Percentiles rank a stretch among this genome's conserved stretches.
Conservation (phyloP, 2,888 invertebrate species). For the Steinernema hermaphroditum region DNA sequence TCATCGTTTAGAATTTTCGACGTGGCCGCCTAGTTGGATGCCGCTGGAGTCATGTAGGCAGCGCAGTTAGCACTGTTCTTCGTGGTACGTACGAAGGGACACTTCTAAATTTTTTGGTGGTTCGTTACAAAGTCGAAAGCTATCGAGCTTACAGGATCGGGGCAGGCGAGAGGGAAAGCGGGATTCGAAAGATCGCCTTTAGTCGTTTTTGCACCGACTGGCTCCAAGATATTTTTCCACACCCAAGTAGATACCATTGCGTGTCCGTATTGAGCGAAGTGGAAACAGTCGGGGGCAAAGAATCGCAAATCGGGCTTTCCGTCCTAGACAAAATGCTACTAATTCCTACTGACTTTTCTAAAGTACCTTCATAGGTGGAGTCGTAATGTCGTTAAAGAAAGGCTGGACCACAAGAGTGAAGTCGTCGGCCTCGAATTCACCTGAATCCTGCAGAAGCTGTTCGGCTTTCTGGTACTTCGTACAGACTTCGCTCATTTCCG, state of each 20-base stretch:
- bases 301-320: constrained; percentile 45
- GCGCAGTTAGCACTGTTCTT: constrained; percentile 50
- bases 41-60: constrained; percentile 47
- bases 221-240: constrained; percentile 59
- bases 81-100: constrained; percentile 51
- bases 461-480: constrained; percentile 48
- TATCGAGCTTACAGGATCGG: constrained; percentile 43
- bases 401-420: constrained; percentile 58
- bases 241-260: constrained; percentile 49
- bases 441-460: constrained; percentile 43
- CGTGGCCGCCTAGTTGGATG: background rate
- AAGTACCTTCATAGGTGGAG: constrained; percentile 46
- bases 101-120: constrained; percentile 42
- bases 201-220: constrained; percentile 49
- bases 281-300: constrained; percentile 61
- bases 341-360: background rate
- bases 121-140: background rate
- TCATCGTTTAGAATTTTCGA: constrained; percentile 17
- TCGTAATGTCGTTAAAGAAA: constrained; percentile 49
- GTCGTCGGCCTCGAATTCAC: constrained; percentile 51
- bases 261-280: constrained; percentile 57
- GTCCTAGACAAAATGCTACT: background rate
- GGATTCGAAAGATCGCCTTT: constrained; percentile 43
- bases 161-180: constrained; percentile 47
- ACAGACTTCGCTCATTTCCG: constrained; percentile 42